Conservation (phyloP, 2,797 vertebrate species). For the Enteromius argenteus region DNA sequence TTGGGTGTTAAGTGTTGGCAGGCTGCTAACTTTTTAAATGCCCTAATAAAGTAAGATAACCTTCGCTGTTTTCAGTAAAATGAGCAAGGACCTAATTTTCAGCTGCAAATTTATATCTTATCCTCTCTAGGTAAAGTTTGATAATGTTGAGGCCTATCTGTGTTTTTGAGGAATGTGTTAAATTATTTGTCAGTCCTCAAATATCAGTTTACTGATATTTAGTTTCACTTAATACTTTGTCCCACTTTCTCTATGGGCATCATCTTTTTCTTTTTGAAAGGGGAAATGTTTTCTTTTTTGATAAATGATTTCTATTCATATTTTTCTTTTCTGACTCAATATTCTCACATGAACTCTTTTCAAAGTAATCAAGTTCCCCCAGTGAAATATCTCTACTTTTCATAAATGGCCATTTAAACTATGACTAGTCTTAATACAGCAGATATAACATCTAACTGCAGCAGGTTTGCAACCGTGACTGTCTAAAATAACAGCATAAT, state of each 20-base stretch:
- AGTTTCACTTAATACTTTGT: background rate
- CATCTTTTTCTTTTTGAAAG: background rate
- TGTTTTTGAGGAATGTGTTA: background rate
- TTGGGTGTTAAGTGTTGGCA: slow-evolving; percentile 29
- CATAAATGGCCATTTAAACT: background rate
- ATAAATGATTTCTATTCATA: background rate
- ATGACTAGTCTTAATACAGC: background rate
- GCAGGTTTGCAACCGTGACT: background rate
- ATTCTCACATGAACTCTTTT: background rate
- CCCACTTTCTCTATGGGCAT: background rate
- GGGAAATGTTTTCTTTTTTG: background rate
- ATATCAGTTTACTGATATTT: background rate
- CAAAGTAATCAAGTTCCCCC: background rate
- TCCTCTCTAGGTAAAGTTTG: background rate
- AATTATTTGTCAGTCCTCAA: background rate
- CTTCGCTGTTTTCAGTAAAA: slow-evolving; percentile 19
- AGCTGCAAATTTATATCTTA: background rate
- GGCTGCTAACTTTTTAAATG: slow-evolving; percentile 8
- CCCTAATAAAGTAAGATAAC: slow-evolving; percentile 21
- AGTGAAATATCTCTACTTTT: background rate
- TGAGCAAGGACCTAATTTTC: background rate
- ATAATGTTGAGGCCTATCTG: background rate
- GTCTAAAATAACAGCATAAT: background rate
- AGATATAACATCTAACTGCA: background rate
- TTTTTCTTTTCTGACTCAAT: background rate